phyloP scores from a whole-genome alignment of 2,797 vertebrate species.

The Paramormyrops hopkinsi region DNA sequence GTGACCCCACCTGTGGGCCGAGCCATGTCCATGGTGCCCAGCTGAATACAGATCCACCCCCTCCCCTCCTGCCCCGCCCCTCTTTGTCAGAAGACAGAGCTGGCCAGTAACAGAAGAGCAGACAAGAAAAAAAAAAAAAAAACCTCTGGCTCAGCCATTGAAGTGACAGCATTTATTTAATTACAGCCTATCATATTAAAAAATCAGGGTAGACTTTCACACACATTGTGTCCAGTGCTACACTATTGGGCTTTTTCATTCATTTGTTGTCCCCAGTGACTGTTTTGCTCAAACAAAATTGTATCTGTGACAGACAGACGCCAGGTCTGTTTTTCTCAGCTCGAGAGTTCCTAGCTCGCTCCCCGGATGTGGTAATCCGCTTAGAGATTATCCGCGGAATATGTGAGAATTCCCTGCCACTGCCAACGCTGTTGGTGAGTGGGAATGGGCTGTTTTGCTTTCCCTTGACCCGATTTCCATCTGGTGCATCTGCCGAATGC shows the following conservation, averaged over 20 bases:
- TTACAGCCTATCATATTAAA: not conserved
- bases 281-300: not conserved
- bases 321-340: not conserved
- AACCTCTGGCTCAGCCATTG: not conserved
- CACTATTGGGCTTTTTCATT: not conserved
- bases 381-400: slow-evolving; percentile 5
- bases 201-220: not conserved
- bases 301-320: not conserved
- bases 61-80: not conserved
- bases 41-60: not conserved
- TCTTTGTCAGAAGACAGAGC: not conserved
- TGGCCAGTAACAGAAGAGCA: not conserved
- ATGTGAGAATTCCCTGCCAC: not conserved
- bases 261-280: not conserved
- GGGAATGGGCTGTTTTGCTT: not conserved
- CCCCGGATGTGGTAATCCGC: not conserved
- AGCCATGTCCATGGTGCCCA: not conserved
- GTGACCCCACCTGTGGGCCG: not conserved
- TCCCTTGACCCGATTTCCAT: not conserved
- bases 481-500: not conserved
- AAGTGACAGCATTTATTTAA: not conserved
- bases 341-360: not conserved
- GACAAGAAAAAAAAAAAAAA: not conserved
- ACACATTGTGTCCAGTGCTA: not conserved
- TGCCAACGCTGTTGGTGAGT: not conserved